A percentile compares a stretch with the other conserved stretches of the same genome.
phyloP scores from a whole-genome alignment of 2,888 invertebrate genomes.

The Eudasyphora cyanicolor region DNA sequence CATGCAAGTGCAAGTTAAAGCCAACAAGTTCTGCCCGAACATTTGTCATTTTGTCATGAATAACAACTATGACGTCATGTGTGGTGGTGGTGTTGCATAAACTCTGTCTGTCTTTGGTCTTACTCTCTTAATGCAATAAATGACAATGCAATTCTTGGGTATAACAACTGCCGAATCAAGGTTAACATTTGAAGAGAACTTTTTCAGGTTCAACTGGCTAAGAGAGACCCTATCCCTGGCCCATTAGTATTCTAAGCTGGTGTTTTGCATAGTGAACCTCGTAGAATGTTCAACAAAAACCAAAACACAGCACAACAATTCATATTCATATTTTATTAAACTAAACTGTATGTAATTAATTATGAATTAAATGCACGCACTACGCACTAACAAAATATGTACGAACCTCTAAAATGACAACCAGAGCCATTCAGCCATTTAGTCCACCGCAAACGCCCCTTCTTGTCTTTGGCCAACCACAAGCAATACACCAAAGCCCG shows the following conservation, averaged over 20 bases:
- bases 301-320: conserved; percentile 38
- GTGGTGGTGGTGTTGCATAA: not conserved
- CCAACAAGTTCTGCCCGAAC: too few relatives aligned
- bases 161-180: conserved; percentile 50
- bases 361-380: conserved; percentile 64
- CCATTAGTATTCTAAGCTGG: conserved; percentile 63
- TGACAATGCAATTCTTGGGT: not conserved
- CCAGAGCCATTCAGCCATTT: not conserved
- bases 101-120: not conserved
- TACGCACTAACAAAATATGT: conserved; percentile 45
- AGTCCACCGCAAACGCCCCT: conserved; percentile 41
- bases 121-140: not conserved
- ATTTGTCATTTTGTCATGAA: conserved; percentile 29
- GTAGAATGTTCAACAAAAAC: conserved; percentile 66
- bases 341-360: conserved; percentile 57
- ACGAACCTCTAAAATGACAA: conserved; percentile 32
- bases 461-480: conserved; percentile 49
- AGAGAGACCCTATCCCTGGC: conserved; percentile 29
- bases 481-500: conserved; percentile 25
- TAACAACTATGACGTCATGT: conserved; percentile 49
- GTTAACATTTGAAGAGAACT: conserved; percentile 22
- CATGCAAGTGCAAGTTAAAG: too few relatives aligned
- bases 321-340: conserved; percentile 45
- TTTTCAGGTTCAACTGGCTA: conserved; percentile 55
- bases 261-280: conserved; percentile 65